Percentiles rank a stretch among this genome's conserved stretches.
Evolutionary conservation across 2,113 vertebrate genomes (phyloP).

Genomic region (Eptesicus fuscus): DNA sequence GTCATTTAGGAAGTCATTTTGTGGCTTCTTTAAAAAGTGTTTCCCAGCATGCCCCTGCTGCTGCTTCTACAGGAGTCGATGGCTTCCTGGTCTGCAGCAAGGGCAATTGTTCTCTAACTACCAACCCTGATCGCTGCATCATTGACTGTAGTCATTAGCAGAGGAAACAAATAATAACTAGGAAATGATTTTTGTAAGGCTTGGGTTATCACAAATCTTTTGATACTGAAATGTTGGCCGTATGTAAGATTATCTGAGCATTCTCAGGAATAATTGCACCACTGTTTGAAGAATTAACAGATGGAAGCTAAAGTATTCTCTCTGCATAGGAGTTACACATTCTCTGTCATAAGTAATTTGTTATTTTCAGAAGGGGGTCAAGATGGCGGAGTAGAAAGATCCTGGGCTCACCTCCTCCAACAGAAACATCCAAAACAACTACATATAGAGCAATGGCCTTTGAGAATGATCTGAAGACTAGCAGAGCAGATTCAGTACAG

Average conservation of each 20-base stretch:
- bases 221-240: not conserved
- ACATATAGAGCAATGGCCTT: not conserved
- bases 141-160: not conserved
- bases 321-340: not conserved
- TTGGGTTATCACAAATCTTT: not conserved
- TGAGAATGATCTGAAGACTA: not conserved
- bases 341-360: not conserved
- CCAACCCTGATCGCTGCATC: not conserved
- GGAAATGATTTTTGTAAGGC: not conserved
- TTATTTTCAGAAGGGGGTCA: not conserved
- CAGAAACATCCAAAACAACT: not conserved
- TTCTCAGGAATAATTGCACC: not conserved
- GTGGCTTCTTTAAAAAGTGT: constrained; percentile 20
- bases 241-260: not conserved
- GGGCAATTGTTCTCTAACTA: not conserved
- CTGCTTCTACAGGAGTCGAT: not conserved
- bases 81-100: not conserved
- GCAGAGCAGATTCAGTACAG: not conserved
- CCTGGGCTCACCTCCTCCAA: not conserved
- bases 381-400: not conserved
- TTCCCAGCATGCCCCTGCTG: not conserved
- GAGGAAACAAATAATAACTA: not conserved
- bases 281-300: not conserved
- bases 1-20: constrained; percentile 23
- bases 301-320: not conserved